Base-by-base conservation (phyloP, 30 jellyfish, hydroid and myxozoan species). In the Pseudorhiza aurosa region DNA sequence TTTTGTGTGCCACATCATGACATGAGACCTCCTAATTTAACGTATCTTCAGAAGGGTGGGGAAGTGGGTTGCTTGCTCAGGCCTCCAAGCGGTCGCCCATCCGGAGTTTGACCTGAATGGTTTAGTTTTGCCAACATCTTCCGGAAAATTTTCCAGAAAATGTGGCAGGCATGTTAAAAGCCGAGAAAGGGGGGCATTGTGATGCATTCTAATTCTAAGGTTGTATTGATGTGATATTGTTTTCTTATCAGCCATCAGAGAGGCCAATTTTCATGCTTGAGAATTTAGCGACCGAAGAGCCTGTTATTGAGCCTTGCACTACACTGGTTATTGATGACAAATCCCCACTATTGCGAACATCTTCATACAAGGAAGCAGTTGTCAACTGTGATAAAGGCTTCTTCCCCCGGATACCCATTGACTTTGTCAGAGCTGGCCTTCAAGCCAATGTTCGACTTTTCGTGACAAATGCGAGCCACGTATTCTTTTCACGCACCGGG, bases 331-430 rank as follows among this genome's bases (percentile, higher is more conserved):
- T 83, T 1, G 96, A 72, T 25, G 97, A 83, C 55, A 36, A 79
- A 44, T 69, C 95, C 8, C 96, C 97, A 7, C 40, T 85, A 24
- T 59, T 93, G 33, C 86, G 99, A 18, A 75, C 99, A 27, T 94
- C 99, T 45, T 93, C 99, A n/a, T 93, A 93, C 88, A 93, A 87
- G 45, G 96, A 93, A 51, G 99, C 99, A 33, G 99, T 93, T 26
- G 89, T 69, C 22, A 93, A 84, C 46, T 56, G 85, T 19, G 97
- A 85, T 42, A 85, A 84, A 74, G 85, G 88, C 53, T 85, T 93
- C 65, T 93, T 93, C 49, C 77, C 96, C 3, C 49, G 86, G 21
- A 53, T 87, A 4, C 99, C 99, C 2, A 62, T 93, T 8, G 96
- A 87, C 25, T 68, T 87, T 69, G 97, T 87, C 22, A 31, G 94